Conservation (phyloP, 2,113 vertebrate genomes). For the Percopsis transmontana region DNA sequence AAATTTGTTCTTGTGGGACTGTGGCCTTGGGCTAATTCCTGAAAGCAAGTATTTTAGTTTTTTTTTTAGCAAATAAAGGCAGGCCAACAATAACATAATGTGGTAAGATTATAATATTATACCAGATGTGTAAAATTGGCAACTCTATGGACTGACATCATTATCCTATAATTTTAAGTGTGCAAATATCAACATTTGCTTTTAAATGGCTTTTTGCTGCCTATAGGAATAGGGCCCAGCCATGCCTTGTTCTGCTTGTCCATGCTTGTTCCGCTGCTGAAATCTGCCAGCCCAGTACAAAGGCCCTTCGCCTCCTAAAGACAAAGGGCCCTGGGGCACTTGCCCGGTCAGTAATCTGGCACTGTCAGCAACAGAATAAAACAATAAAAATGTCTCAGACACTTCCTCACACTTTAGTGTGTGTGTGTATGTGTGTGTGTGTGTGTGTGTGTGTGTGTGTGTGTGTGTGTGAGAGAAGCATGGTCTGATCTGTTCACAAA, state of each 20-base stretch:
- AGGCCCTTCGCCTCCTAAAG: no score
- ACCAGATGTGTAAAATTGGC: not conserved
- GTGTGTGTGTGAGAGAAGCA: not conserved
- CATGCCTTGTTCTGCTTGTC: no score
- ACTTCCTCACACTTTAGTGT: no score
- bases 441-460: no score
- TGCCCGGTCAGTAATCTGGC: no score
- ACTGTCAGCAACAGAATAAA: no score
- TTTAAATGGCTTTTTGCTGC: not conserved
- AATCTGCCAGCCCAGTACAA: no score
- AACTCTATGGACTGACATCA: not conserved
- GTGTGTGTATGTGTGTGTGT: no score
- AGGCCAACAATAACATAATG: not conserved
- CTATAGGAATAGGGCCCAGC: not conserved
- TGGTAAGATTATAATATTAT: not conserved
- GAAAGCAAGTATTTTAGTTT: not conserved
- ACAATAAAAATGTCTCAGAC: no score
- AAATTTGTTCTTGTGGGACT: constrained; percentile 9
- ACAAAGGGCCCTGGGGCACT: no score
- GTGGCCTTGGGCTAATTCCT: not conserved
- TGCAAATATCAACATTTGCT: not conserved
- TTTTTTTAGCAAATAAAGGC: not conserved
- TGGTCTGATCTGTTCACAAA: no score
- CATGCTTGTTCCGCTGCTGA: no score
- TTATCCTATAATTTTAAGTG: not conserved